These are phyloP conservation scores for Camarhynchus parvulus DNA, from an alignment of 2,113 vertebrate genomes.

Conservation along the genomic window DNA sequence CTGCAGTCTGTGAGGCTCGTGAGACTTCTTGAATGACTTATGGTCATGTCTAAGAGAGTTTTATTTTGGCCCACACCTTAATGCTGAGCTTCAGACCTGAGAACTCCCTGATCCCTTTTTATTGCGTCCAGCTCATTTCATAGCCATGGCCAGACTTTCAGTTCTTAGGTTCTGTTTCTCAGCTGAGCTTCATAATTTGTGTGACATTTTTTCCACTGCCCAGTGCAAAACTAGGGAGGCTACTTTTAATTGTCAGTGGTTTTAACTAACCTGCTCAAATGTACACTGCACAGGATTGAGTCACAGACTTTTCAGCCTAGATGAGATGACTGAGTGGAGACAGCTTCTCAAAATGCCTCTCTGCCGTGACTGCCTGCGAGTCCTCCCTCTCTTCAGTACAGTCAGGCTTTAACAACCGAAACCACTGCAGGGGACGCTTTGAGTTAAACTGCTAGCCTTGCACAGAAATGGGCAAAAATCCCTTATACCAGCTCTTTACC, in stretches of 20 bases:
- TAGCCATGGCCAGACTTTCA: neutral
- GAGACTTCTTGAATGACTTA: neutral
- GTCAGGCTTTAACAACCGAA: slow-evolving; percentile 27
- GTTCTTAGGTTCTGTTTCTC: neutral
- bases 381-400: slow-evolving; percentile 36
- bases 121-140: neutral
- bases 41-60: neutral
- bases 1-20: neutral
- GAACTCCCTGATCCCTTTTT: neutral
- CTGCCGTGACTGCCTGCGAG: neutral
- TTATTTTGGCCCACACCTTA: neutral
- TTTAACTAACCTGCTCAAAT: neutral
- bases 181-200: neutral
- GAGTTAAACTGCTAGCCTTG: slow-evolving; percentile 40
- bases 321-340: neutral
- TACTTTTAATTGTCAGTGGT: neutral
- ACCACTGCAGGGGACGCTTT: slow-evolving; percentile 53
- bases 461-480: slow-evolving; percentile 30
- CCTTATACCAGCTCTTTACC: neutral
- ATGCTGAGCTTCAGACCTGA: neutral
- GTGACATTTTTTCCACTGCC: neutral
- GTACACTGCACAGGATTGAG: neutral
- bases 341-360: slow-evolving; percentile 19
- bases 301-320: neutral
- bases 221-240: neutral